Percentiles rank a stretch among this genome's conserved stretches.
Conservation (phyloP, 2,888 invertebrate genomes). For the Diachrysia chrysitis region DNA sequence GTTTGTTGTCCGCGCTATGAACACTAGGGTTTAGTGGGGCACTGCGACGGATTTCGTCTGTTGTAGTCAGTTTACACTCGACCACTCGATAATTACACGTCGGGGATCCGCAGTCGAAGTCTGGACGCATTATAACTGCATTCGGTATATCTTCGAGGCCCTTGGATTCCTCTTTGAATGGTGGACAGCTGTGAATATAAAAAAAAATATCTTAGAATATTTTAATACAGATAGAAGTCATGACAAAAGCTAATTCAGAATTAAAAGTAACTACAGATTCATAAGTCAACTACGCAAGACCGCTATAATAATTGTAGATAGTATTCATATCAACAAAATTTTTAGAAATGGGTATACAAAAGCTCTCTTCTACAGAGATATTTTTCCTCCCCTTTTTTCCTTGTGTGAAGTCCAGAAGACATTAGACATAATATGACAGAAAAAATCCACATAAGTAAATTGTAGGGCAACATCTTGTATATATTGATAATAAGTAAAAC, state of each 20-base stretch:
- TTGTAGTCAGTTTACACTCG: constrained; percentile 85
- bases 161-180: constrained; percentile 82
- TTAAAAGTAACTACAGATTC: neutral
- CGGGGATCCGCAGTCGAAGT: constrained; percentile 83
- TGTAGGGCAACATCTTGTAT: neutral
- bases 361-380: neutral
- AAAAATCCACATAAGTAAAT: neutral
- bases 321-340: neutral
- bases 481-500: neutral
- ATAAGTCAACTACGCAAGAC: neutral
- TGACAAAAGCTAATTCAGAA: neutral
- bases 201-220: constrained; percentile 6
- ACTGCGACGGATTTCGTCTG: constrained; percentile 78
- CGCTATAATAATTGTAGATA: neutral
- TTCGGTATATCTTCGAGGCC: constrained; percentile 81
- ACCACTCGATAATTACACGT: constrained; percentile 85
- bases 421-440: constrained; percentile 4
- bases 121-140: constrained; percentile 75
- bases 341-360: neutral
- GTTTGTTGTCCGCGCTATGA: constrained; percentile 68
- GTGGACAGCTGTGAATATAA: constrained; percentile 79
- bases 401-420: neutral
- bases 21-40: constrained; percentile 64
- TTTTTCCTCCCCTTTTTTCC: neutral
- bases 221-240: neutral